These are phyloP conservation scores for Dromas ardeola DNA, from an alignment of 2,113 vertebrate species.

Conservation along the genomic window DNA sequence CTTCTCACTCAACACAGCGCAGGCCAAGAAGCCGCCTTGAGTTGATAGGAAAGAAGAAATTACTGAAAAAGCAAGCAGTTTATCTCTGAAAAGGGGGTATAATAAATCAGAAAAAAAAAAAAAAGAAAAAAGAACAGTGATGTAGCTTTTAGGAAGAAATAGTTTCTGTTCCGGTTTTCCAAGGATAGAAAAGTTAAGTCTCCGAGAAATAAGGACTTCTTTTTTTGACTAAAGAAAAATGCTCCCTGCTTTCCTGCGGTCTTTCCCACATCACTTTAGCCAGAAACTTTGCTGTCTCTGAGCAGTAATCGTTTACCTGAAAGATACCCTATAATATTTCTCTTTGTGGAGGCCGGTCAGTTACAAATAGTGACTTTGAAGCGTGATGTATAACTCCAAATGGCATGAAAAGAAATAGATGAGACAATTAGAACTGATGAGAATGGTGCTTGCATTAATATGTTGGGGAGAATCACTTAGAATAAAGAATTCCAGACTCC, in stretches of 20 bases:
- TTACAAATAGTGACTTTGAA: slow-evolving; percentile 10
- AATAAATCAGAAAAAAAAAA: not conserved
- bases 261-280: not conserved
- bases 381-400: not conserved
- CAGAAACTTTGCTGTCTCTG: not conserved
- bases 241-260: not conserved
- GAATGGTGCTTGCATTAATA: slow-evolving; percentile 25
- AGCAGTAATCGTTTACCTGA: not conserved
- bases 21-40: not conserved
- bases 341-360: not conserved
- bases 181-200: not conserved
- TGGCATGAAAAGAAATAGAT: slow-evolving; percentile 13
- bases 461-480: slow-evolving; percentile 2
- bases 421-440: slow-evolving; percentile 16
- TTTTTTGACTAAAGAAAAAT: not conserved
- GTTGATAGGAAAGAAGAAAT: not conserved
- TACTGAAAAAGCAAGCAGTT: not conserved
- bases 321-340: slow-evolving; percentile 1
- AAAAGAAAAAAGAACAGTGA: not conserved
- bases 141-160: not conserved
- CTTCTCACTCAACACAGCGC: not conserved
- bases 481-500: slow-evolving; percentile 14
- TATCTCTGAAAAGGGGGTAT: not conserved
- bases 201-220: not conserved
- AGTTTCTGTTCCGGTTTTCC: not conserved